A percentile compares a stretch with the other conserved stretches of the same genome.
These are phyloP conservation scores for Mastigias papua DNA, from an alignment of 30 jellyfish, hydroid and myxozoan genomes.

Conservation along the genomic window DNA sequence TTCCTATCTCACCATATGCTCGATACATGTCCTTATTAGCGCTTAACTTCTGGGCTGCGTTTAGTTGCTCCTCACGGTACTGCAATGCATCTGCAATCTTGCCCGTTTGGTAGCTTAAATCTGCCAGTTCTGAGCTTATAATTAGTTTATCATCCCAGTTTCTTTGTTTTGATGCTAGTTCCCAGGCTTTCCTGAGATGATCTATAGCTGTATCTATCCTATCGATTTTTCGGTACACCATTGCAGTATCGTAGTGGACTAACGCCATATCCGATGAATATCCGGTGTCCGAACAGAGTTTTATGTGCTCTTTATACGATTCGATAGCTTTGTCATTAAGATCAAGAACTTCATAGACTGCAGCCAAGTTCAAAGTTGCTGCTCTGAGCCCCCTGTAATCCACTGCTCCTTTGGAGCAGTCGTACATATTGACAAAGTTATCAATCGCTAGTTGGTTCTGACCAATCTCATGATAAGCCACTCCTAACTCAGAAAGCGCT, in stretches of 20 bases:
- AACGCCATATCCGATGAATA: not conserved
- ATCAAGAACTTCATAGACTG: conserved; percentile 6
- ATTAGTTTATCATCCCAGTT: not conserved
- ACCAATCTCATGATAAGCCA: not conserved
- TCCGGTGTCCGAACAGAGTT: not conserved
- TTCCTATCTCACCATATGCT: not conserved
- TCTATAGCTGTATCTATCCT: not conserved
- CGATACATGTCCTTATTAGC: not conserved
- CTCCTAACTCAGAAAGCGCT: conserved; percentile 24
- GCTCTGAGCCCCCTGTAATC: not conserved
- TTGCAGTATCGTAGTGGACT: conserved; percentile 19
- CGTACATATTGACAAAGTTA: not conserved
- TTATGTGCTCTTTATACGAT: not conserved
- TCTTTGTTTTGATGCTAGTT: not conserved
- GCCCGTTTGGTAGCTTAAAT: not conserved
- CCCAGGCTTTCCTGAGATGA: conserved; percentile 2
- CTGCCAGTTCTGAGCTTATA: not conserved
- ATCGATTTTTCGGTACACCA: not conserved
- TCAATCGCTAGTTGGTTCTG: conserved; percentile 2
- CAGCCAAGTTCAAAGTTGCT: conserved; percentile 11
- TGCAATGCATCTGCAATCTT: not conserved
- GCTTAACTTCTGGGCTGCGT: not conserved
- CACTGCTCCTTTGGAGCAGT: not conserved
- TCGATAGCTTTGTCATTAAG: not conserved
- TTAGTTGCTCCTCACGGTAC: not conserved